Evolutionary conservation across 2,113 vertebrate genomes (phyloP).

Genomic region (Chunga burmeisteri): DNA sequence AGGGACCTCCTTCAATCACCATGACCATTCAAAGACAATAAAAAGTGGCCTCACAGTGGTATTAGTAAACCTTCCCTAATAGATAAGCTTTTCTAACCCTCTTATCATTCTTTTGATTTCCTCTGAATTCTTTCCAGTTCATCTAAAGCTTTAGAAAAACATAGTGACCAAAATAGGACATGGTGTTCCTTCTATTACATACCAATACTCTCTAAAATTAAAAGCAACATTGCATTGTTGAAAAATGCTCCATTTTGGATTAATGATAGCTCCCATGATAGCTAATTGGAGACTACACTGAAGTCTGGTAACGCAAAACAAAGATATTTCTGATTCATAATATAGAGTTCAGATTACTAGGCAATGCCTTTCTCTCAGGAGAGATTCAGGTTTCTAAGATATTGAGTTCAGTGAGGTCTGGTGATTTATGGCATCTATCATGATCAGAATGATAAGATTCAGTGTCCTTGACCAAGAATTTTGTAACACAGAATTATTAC

Average conservation of each 20-base stretch:
- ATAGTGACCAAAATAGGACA: background rate
- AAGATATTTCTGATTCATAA: background rate
- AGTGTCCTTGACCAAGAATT: background rate
- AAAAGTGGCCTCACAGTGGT: background rate
- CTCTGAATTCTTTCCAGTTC: background rate
- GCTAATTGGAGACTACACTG: background rate
- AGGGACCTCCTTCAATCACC: background rate
- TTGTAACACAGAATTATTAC: background rate
- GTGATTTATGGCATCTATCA: background rate
- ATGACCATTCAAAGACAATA: background rate
- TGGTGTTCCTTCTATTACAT: background rate
- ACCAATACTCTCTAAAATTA: background rate
- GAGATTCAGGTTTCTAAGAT: background rate
- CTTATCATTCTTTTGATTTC: background rate
- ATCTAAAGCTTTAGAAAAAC: background rate
- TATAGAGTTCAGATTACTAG: background rate
- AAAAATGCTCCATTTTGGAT: background rate
- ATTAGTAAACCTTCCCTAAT: background rate
- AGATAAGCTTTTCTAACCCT: background rate
- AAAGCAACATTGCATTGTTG: background rate
- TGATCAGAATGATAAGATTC: background rate
- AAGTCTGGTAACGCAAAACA: background rate
- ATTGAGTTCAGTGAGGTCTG: background rate
- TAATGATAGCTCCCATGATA: background rate
- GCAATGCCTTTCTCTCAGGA: background rate